Percentiles rank a stretch among this genome's conserved stretches.
Conservation (phyloP, 2,888 invertebrate species). For the Notodonta dromedarius region DNA sequence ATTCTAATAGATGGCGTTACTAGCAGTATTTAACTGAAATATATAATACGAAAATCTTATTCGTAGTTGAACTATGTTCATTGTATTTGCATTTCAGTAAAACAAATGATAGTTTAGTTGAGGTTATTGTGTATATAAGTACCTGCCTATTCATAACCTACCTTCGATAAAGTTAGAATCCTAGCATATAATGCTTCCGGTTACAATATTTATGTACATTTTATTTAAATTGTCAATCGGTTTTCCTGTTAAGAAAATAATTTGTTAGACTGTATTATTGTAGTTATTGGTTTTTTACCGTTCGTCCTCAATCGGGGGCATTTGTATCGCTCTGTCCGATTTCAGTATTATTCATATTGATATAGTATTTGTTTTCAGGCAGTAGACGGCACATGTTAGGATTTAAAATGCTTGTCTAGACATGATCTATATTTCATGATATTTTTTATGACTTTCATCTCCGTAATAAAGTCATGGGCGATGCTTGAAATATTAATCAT, state of each 20-base stretch:
- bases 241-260: conserved; percentile 3
- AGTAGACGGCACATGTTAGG: no score
- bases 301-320: no score
- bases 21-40: neutral
- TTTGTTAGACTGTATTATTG: neutral
- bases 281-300: neutral
- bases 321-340: no score
- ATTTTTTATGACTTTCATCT: no score
- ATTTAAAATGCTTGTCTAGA: no score
- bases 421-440: no score
- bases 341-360: no score
- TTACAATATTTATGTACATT: neutral
- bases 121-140: neutral
- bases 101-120: neutral
- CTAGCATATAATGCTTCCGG: neutral
- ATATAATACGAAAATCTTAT: neutral
- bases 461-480: no score
- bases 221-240: neutral
- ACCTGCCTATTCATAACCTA: neutral
- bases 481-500: no score
- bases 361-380: no score
- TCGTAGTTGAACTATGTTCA: no score
- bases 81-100: no score
- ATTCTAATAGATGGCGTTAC: conserved; percentile 23
- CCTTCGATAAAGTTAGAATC: neutral